Conservation (phyloP, 1,140 invertebrate genomes). For the Procambarus clarkii region DNA sequence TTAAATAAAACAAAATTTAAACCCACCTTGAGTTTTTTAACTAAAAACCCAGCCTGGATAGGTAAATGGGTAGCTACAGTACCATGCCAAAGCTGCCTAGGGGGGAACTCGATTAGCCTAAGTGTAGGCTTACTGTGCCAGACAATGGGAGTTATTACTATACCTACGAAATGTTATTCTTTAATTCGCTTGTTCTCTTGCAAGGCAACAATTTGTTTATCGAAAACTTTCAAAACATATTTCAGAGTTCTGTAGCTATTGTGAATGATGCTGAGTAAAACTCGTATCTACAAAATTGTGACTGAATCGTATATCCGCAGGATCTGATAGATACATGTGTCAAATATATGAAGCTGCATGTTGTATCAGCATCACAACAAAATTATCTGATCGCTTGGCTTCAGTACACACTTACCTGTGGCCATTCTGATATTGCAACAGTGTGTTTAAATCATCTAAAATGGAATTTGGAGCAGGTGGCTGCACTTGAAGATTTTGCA, state of each 20-base stretch:
- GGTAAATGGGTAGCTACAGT: no score
- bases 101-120: no score
- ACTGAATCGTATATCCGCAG: constrained; percentile 74
- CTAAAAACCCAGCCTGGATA: no score
- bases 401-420: constrained; percentile 90
- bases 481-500: constrained; percentile 86
- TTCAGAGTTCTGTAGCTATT: not conserved
- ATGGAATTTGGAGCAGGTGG: constrained; percentile 92
- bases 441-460: constrained; percentile 90
- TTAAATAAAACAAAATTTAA: no score
- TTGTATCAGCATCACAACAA: constrained; percentile 87
- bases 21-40: no score
- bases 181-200: no score
- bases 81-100: no score
- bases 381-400: constrained; percentile 92
- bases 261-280: not conserved
- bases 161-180: not conserved
- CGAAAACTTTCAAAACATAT: not conserved
- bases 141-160: not conserved
- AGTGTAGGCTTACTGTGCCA: no score
- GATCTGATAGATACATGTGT: constrained; percentile 89
- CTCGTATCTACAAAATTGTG: not conserved
- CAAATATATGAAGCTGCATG: constrained; percentile 91
- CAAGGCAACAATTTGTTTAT: no score
- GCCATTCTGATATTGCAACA: constrained; percentile 85